Evolutionary conservation across 2,797 vertebrate species (phyloP).

Genomic region (Eulemur albifrons): DNA sequence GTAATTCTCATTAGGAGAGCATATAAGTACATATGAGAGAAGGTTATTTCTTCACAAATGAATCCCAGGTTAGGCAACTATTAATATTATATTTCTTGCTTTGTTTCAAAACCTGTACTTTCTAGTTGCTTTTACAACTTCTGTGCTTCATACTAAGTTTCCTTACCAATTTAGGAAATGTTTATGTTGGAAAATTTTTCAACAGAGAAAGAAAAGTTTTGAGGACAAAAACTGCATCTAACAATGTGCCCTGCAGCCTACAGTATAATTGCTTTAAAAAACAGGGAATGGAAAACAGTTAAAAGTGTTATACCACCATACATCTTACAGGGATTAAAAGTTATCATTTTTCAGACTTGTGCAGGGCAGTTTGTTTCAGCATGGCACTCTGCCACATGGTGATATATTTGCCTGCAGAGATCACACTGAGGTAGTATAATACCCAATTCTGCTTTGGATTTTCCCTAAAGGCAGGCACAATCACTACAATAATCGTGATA

Average conservation of each 20-base stretch:
- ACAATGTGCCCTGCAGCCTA: slow-evolving; percentile 25
- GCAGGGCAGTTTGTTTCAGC: not conserved
- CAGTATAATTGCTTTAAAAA: slow-evolving; percentile 53
- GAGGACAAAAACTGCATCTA: slow-evolving; percentile 36
- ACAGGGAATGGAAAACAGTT: slow-evolving; percentile 18
- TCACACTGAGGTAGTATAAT: not conserved
- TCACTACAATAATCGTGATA: slow-evolving; percentile 37
- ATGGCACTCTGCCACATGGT: not conserved
- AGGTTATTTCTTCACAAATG: not conserved
- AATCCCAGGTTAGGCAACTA: not conserved
- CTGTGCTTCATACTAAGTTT: not conserved
- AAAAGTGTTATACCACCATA: not conserved
- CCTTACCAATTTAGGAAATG: slow-evolving; percentile 27
- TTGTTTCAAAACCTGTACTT: slow-evolving; percentile 7
- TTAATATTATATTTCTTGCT: not conserved
- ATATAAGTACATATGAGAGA: not conserved
- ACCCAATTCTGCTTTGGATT: not conserved
- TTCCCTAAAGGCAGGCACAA: slow-evolving; percentile 42
- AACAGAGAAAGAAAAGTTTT: slow-evolving; percentile 31
- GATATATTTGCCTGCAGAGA: slow-evolving; percentile 56
- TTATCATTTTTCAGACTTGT: slow-evolving; percentile 55
- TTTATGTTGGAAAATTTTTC: slow-evolving; percentile 43
- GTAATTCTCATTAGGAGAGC: not conserved
- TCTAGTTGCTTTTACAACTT: slow-evolving; percentile 7
- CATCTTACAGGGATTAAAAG: slow-evolving; percentile 46